Conservation (phyloP, 2,797 vertebrate genomes). For the Rhadinocentrus ornatus region DNA sequence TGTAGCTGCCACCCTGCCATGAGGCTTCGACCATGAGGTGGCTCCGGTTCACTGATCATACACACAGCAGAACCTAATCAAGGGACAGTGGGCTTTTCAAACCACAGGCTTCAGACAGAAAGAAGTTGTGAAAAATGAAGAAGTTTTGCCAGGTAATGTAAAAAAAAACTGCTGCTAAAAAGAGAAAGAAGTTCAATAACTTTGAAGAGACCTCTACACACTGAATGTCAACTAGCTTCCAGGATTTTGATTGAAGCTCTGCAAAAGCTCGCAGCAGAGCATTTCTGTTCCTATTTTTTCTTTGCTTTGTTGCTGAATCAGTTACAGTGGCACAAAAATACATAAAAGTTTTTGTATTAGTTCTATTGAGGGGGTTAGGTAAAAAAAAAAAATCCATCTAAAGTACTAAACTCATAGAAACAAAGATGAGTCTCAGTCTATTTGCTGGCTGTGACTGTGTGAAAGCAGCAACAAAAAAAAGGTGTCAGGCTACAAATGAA, state of each 20-base stretch:
- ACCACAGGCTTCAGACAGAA: slow-evolving; percentile 54
- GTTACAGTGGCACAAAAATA: slow-evolving; percentile 69
- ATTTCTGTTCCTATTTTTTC: slow-evolving; percentile 55
- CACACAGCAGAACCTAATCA: slow-evolving; percentile 76
- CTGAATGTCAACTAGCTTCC: slow-evolving; percentile 74
- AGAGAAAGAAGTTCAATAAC: slow-evolving; percentile 72
- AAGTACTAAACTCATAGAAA: slow-evolving; percentile 54
- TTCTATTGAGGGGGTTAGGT: slow-evolving; percentile 41
- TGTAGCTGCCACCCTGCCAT: slow-evolving; percentile 63
- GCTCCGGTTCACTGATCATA: slow-evolving; percentile 74
- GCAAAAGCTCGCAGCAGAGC: slow-evolving; percentile 61
- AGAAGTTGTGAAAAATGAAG: slow-evolving; percentile 24
- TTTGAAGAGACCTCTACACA: slow-evolving; percentile 65
- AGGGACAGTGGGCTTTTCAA: slow-evolving; percentile 69
- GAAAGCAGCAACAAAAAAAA: slow-evolving; percentile 53
- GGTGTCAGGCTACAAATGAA: slow-evolving; percentile 64
- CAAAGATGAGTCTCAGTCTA: slow-evolving; percentile 50
- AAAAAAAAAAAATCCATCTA: slow-evolving; percentile 19
- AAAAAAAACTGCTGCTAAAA: slow-evolving; percentile 42
- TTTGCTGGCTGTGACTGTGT: slow-evolving; percentile 46
- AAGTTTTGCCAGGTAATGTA: slow-evolving; percentile 66
- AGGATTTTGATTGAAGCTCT: slow-evolving; percentile 72
- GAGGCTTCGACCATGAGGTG: slow-evolving; percentile 55
- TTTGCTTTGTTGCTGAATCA: slow-evolving; percentile 59
- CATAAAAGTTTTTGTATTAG: slow-evolving; percentile 62